phyloP scores from a whole-genome alignment of 2,797 vertebrate species.

The Agapornis canus region DNA sequence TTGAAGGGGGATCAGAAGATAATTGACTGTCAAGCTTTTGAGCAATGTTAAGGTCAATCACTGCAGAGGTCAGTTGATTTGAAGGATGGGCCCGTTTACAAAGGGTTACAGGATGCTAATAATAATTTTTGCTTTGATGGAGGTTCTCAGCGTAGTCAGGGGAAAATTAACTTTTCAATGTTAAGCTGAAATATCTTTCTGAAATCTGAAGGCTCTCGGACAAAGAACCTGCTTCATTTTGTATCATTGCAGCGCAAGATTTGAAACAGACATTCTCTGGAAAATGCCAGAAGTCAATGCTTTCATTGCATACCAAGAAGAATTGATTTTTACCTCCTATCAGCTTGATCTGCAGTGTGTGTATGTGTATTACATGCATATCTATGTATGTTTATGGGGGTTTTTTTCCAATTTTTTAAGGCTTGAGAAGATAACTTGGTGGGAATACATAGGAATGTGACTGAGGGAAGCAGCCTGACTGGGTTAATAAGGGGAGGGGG shows the following conservation, averaged over 20 bases:
- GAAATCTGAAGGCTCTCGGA: conserved; percentile 46
- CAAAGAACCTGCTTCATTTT: neutral
- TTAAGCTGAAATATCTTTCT: conserved; percentile 57
- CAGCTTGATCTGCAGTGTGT: conserved; percentile 8
- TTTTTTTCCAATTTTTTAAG: neutral
- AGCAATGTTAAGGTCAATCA: conserved; percentile 77
- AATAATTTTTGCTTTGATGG: conserved; percentile 69
- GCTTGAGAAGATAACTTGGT: neutral
- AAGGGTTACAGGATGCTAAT: conserved; percentile 72
- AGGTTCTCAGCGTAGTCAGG: conserved; percentile 57
- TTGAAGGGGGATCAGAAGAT: conserved; percentile 76
- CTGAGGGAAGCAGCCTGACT: neutral
- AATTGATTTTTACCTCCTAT: conserved; percentile 36
- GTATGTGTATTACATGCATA: neutral
- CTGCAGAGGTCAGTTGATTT: conserved; percentile 73
- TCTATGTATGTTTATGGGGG: neutral
- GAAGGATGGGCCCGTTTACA: conserved; percentile 68
- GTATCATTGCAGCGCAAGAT: conserved; percentile 21
- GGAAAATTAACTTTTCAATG: conserved; percentile 65
- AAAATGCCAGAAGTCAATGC: conserved; percentile 23
- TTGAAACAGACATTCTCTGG: conserved; percentile 8
- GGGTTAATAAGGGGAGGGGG: rapidly evolving
- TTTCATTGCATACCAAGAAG: conserved; percentile 53
- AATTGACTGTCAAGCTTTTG: conserved; percentile 78
- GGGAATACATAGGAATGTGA: neutral